Evolutionary conservation across 2,113 vertebrate species (phyloP).

Genomic region (Ciconia stormi): DNA sequence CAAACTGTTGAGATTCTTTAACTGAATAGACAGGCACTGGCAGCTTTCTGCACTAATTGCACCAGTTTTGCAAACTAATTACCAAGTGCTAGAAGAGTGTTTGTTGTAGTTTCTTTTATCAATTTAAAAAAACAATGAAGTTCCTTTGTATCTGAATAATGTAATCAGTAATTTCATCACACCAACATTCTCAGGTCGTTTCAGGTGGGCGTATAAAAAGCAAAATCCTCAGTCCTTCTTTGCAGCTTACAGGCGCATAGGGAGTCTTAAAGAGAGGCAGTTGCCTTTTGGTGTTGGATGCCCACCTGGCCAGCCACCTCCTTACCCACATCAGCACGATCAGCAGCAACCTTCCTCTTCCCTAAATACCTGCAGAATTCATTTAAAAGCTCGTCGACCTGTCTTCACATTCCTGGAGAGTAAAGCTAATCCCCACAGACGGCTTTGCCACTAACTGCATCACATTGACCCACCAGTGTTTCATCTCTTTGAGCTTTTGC

Average conservation of each 20-base stretch:
- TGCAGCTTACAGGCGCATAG: neutral
- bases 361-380: neutral
- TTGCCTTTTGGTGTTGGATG: neutral
- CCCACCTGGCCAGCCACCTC: neutral
- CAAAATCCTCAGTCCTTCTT: neutral
- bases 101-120: neutral
- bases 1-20: neutral
- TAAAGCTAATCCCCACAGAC: neutral
- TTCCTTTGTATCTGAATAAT: neutral
- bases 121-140: neutral
- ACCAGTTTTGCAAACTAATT: neutral
- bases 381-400: neutral
- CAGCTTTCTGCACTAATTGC: neutral
- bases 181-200: neutral
- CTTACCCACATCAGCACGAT: neutral
- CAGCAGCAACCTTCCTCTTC: neutral
- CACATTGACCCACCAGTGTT: neutral
- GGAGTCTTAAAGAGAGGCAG: neutral
- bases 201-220: neutral
- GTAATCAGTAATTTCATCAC: neutral
- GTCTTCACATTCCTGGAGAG: neutral
- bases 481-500: neutral
- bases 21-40: neutral
- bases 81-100: neutral
- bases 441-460: neutral